Evolutionary conservation across 2,888 invertebrate species (phyloP), one percentile per base, ranked within the genome.

Genomic region (Drosophila nr. fundita): DNA sequence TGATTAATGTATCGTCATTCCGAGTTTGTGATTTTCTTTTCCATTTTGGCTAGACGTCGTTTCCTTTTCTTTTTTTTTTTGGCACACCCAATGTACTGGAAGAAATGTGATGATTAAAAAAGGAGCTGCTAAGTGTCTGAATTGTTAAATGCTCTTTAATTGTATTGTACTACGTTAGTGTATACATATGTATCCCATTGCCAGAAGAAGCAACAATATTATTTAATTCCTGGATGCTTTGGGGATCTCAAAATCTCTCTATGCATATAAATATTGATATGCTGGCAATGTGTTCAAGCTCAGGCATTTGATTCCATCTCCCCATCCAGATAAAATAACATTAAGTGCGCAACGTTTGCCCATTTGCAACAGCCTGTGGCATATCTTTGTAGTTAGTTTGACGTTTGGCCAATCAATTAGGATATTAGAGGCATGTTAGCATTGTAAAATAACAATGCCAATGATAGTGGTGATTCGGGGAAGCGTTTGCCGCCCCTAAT

Each of bases 321-420:
- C 4, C 45, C 2, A n/a, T 13, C 15, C n/a, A 15, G 54, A 18
- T 36, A 13, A 7, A 13, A 21, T 3, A 61, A 53, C 75, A 76
- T 76, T 59, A 71, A 77, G 68, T 67, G 67, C 59, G 32, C 34
- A 60, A 65, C 62, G 29, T 11, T 36, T 67, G 15, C 38, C 61
- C 66, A 64, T 64, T 71, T 63, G 59, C 50, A 59, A 54, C 24
- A 52, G 59, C 24, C n/a, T 54, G 36, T 36, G 21, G 45, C 36
- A 48, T 52, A 45, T 24, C 18, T 11, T 52, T 54, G 65, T 52
- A 18, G 62, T 58, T 15, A 48, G 76, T 72, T 62, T 78, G 60
- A 64, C 77, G 73, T 82, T 82, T 74, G 76, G 74, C 63, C 79
- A 82, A 82, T 86, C 88, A 87, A 87, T 87, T 86, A 85, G 79